Conservation (phyloP, 2,888 invertebrate genomes). For the Eupithecia pulchellata region DNA sequence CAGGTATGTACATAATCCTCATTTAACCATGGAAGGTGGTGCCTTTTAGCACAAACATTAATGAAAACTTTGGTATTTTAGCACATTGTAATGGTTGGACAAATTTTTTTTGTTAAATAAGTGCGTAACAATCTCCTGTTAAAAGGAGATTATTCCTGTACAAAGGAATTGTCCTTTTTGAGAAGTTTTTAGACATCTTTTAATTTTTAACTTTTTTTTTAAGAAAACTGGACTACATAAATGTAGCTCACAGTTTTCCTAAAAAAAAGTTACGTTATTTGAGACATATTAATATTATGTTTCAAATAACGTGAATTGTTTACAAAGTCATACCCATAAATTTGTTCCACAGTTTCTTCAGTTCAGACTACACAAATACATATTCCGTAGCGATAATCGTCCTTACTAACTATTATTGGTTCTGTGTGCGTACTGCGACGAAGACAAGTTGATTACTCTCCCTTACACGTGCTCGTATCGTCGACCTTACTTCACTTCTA, state of each 20-base stretch:
- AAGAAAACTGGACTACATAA: too few species aligned
- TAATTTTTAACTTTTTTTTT: not conserved
- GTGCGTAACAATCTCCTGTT: too few species aligned
- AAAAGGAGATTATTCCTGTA: too few species aligned
- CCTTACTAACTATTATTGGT: slow-evolving; percentile 30
- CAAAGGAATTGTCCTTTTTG: too few species aligned
- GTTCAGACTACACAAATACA: not conserved
- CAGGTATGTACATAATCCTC: slow-evolving; percentile 68
- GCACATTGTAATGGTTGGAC: too few species aligned
- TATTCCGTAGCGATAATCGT: slow-evolving; percentile 5
- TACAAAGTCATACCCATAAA: too few species aligned
- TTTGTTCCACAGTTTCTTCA: not conserved
- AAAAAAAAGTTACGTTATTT: too few species aligned
- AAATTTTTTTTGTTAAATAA: too few species aligned
- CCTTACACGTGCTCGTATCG: slow-evolving; percentile 59
- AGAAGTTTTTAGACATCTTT: too few species aligned
- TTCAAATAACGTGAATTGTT: not conserved
- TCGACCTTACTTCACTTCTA: slow-evolving; percentile 57
- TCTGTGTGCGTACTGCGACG: slow-evolving; percentile 28
- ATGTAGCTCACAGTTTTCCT: too few species aligned
- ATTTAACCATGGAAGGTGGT: slow-evolving; percentile 7
- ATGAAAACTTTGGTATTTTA: too few species aligned
- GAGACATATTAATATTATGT: too few species aligned
- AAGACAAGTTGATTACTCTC: slow-evolving; percentile 39
- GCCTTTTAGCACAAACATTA: not conserved